These are phyloP conservation scores for Lacanobia wlatinum DNA, from an alignment of 2,888 invertebrate species.

Conservation along the genomic window DNA sequence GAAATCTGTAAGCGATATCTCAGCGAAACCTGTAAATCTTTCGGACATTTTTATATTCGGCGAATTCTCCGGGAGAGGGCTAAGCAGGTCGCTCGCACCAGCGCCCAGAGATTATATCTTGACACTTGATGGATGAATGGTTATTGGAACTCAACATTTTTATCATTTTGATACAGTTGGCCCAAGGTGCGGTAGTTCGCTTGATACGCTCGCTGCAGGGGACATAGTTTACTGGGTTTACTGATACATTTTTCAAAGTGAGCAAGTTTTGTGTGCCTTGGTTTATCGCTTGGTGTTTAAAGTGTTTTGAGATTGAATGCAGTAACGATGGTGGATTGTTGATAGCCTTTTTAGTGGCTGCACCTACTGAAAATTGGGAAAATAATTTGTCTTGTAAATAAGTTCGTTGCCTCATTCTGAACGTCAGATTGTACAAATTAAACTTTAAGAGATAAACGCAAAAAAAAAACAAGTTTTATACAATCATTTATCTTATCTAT, in stretches of 20 bases:
- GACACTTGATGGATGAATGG: slow-evolving; percentile 95
- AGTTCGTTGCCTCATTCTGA: neutral
- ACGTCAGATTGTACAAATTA: neutral
- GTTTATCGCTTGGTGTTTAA: slow-evolving; percentile 55
- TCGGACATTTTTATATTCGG: slow-evolving; percentile 89
- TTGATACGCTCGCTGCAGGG: slow-evolving; percentile 69
- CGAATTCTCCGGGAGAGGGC: slow-evolving; percentile 83
- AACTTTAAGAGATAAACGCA: neutral
- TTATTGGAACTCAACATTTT: slow-evolving; percentile 94
- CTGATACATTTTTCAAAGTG: slow-evolving; percentile 65
- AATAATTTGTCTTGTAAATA: neutral
- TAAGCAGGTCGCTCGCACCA: slow-evolving; percentile 88
- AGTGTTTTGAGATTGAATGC: slow-evolving; percentile 31
- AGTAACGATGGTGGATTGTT: neutral
- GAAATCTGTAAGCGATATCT: slow-evolving; percentile 87
- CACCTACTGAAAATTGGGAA: neutral
- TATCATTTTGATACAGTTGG: slow-evolving; percentile 91
- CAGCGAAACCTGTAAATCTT: slow-evolving; percentile 89
- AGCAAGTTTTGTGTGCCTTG: slow-evolving; percentile 57
- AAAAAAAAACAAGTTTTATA: neutral
- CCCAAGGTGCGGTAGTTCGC: slow-evolving; percentile 80
- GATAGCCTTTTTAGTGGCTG: neutral
- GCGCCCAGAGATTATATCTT: slow-evolving; percentile 92
- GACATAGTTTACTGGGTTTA: slow-evolving; percentile 77
- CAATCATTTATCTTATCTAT: too few species aligned